Evolutionary conservation across 2,888 invertebrate genomes (phyloP), one percentile per base, ranked within the genome.

Genomic region (Crepidodera aurea): DNA sequence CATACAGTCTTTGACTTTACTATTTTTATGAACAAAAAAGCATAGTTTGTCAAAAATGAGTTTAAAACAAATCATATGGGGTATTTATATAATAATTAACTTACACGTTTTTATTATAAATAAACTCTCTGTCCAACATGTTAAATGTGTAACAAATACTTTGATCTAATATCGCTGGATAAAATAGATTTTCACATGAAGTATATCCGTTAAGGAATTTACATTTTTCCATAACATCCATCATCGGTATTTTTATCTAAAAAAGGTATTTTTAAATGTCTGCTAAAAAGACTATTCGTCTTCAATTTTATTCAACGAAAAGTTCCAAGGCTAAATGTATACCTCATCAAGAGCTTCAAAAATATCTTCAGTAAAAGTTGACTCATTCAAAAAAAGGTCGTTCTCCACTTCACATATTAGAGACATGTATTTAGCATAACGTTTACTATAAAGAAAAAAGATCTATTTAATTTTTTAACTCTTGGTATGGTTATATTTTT

Each of bases 341-440:
- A 72, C 68, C 40, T 64, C 37, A 39, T 71, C 60, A 12, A 73
- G 29, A 48, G 66, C 59, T 1, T 66, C 27, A 46, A 59, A 71
- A 25, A 71, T 68, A 8, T 71, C 69, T 4, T 83, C 81, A 71
- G 82, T 82, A 37, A 89, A 79, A 56, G 83, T 84, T 15, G 51
- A n/a, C 82, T 78, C 1, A 87, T 83, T 0, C 84, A 82, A 4
- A 81, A 81, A 25, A 77, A 83, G 42, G 81, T 51, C 22, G 78
- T 34, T 83, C 39, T 83, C 78, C 0, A 86, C 81, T 65, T 87
- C 86, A 68, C 88, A 88, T 1, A 87, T 81, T 71, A 87, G 77
- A 2, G 84, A 82, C 18, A 86, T 76, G 57, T 85, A 85, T 72
- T 85, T 83, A 59, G 82, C 84, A 51, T 82, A 72, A 56, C 79